Conservation (phyloP, 2,888 invertebrate species). For the Drosophila neutralis region DNA sequence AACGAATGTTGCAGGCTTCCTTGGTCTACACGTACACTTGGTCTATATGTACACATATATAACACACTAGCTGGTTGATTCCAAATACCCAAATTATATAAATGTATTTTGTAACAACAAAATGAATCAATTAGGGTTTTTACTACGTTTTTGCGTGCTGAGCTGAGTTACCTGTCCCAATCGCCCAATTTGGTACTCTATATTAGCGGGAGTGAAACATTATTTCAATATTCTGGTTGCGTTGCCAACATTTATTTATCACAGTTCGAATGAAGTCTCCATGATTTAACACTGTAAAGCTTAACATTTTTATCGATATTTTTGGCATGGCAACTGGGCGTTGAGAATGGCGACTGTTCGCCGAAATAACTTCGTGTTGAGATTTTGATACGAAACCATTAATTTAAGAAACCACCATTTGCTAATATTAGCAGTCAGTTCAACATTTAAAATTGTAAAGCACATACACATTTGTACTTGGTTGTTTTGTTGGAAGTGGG, state of each 20-base stretch:
- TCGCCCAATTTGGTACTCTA: not conserved
- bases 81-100: conserved; percentile 58
- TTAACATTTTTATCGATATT: conserved; percentile 11
- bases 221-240: not conserved
- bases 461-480: not conserved
- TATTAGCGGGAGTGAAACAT: not conserved
- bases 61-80: conserved; percentile 65
- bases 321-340: not conserved
- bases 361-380: not conserved
- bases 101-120: conserved; percentile 42
- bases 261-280: no score
- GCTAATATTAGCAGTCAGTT: not conserved
- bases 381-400: not conserved
- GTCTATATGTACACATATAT: conserved; percentile 58
- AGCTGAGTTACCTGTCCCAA: not conserved
- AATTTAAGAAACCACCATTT: not conserved
- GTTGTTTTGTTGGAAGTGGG: not conserved
- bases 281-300: not conserved
- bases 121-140: not conserved
- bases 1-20: conserved; percentile 28
- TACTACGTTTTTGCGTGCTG: not conserved
- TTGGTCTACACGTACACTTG: conserved; percentile 30
- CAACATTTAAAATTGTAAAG: not conserved
- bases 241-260: not conserved
- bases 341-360: not conserved